Base-by-base conservation (phyloP, 2,797 vertebrate species). In the Mormyrus proboscirostris region DNA sequence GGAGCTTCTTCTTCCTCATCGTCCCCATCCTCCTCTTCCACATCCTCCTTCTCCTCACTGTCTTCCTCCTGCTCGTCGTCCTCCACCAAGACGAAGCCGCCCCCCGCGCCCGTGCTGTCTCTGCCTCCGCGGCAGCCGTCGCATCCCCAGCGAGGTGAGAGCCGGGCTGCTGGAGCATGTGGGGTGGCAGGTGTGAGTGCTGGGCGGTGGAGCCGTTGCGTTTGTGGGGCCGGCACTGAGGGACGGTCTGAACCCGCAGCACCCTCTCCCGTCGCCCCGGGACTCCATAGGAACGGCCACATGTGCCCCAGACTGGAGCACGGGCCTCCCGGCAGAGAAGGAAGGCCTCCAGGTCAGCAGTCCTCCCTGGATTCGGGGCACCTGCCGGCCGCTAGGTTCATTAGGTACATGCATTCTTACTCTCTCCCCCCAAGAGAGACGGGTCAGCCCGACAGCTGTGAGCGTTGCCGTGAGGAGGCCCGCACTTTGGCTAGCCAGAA, bases 111-210 rank as follows among this genome's bases (percentile, higher is more conserved):
- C 94, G 65, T 90, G 90, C 91, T 96, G 94, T 94, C 97, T 90
- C 94, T 90, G 69, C 93, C 92, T 19, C 88, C 85, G 41, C 92
- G 93, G n/a, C 93, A 92, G 84, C 96, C 94, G 91, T 94, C 94
- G 93, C 97, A 97, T 94, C 97, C 97, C 95, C 97, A 97, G 96
- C 98, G 98, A 98, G 98, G 98, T 99, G 97, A 95, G 97, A 94
- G 93, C 94, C 94, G 92, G 93, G 93, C 92, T 92, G 86, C 92
- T 92, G 92, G 92, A 90, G 88, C 89, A 85, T 92, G 92, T 93
- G 95, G 93, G 96, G 94, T 96, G 95, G 94, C 95, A 94, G 95
- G 95, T 96, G 95, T 95, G 95, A 95, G 95, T 94, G 95, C 94
- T 94, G 95, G 95, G 95, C 95, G 95, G 94, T 96, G 96, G 96